Percentiles rank a stretch among this genome's conserved stretches.
Conservation (phyloP, 2,797 vertebrate species). For the Phoxinus dragarum region DNA sequence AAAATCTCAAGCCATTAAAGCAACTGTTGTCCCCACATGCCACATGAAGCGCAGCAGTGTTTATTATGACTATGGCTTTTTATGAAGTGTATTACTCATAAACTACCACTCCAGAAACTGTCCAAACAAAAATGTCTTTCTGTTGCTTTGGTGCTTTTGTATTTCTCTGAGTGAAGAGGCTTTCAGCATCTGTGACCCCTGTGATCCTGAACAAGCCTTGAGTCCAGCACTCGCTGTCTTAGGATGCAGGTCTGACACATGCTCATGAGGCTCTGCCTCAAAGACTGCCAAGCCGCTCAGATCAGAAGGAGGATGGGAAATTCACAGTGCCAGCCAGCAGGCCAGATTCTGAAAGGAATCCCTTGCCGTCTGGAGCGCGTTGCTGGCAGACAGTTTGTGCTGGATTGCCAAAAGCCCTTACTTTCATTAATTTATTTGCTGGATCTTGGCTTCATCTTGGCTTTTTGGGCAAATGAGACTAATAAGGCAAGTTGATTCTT, state of each 20-base stretch:
- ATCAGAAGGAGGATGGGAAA: constrained; percentile 47
- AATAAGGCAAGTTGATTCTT: constrained; percentile 29
- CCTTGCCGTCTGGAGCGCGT: constrained; percentile 40
- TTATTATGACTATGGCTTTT: constrained; percentile 31
- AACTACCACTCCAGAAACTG: constrained; percentile 18
- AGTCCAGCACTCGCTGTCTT: constrained; percentile 54
- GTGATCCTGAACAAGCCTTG: constrained; percentile 28
- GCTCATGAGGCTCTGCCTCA: constrained; percentile 43
- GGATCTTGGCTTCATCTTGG: constrained; percentile 58
- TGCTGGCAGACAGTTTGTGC: constrained; percentile 53
- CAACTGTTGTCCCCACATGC: constrained; percentile 15
- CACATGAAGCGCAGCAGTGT: not conserved
- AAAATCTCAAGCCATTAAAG: constrained; percentile 19
- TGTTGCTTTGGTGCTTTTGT: not conserved
- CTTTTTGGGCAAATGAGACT: constrained; percentile 28
- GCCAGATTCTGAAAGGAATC: constrained; percentile 44
- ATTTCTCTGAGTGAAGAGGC: constrained; percentile 19
- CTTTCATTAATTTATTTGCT: constrained; percentile 67
- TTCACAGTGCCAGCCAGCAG: constrained; percentile 50
- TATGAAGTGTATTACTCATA: constrained; percentile 22
- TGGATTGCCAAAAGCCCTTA: constrained; percentile 62
- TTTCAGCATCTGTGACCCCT: constrained; percentile 32
- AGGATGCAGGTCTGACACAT: constrained; percentile 57
- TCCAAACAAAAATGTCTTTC: not conserved
- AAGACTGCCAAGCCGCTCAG: constrained; percentile 32